A percentile compares a stretch with the other conserved stretches of the same genome.
Evolutionary conservation across 2,797 vertebrate species (phyloP).

Genomic region (Halcyon badia): DNA sequence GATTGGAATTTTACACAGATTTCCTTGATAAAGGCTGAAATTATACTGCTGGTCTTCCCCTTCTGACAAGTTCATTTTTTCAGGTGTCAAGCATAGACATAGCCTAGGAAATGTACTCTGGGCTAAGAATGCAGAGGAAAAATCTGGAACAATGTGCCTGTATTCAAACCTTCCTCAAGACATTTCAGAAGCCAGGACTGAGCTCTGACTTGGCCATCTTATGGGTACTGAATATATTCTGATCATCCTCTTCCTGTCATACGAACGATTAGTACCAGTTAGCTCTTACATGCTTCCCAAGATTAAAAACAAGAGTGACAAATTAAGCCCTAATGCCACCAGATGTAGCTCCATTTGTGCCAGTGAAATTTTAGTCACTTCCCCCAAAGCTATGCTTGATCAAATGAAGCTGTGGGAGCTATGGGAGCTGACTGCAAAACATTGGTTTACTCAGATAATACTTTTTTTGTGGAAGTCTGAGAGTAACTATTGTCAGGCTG

Average conservation of each 20-base stretch:
- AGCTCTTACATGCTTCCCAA: not conserved
- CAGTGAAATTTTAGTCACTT: conserved; percentile 10
- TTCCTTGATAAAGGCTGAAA: not conserved
- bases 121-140: not conserved
- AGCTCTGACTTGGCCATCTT: not conserved
- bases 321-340: conserved; percentile 26
- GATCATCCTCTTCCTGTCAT: not conserved
- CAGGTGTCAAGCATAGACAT: not conserved
- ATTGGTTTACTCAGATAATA: not conserved
- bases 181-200: not conserved
- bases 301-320: conserved; percentile 38
- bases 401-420: not conserved
- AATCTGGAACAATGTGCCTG: not conserved
- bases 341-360: conserved; percentile 33
- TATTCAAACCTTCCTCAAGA: not conserved
- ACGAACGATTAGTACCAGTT: not conserved
- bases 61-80: not conserved
- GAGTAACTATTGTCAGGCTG: not conserved
- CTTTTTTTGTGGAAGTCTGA: not conserved
- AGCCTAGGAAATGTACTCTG: not conserved
- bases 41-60: not conserved
- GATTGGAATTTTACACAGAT: not conserved
- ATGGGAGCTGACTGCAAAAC: not conserved
- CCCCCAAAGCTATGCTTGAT: not conserved
- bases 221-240: not conserved